A percentile compares a stretch with the other conserved stretches of the same genome.
These are phyloP conservation scores for Ennomos quercinarius DNA, from an alignment of 2,888 invertebrate genomes.

Conservation along the genomic window DNA sequence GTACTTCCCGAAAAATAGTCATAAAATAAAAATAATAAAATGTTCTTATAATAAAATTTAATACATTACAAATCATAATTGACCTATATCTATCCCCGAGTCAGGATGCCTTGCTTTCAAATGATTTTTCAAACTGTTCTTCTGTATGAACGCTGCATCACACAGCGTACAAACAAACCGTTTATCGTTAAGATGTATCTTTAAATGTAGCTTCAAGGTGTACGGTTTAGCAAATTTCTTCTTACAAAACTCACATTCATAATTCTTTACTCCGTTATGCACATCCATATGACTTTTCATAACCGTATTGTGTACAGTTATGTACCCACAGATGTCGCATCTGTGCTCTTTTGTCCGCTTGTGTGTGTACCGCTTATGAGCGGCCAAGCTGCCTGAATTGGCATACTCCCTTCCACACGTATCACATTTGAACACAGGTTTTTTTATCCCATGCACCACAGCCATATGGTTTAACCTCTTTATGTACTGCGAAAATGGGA, in stretches of 20 bases:
- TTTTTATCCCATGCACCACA: constrained; percentile 59
- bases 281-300: constrained; percentile 54
- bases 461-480: constrained; percentile 68
- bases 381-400: constrained; percentile 24
- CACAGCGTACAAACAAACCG: constrained; percentile 68
- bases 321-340: constrained; percentile 38
- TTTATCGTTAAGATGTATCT: constrained; percentile 73
- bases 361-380: constrained; percentile 55
- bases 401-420: constrained; percentile 61
- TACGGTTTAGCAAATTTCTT: constrained; percentile 73
- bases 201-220: constrained; percentile 70
- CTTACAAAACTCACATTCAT: constrained; percentile 69
- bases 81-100: constrained; percentile 32
- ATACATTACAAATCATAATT: constrained; percentile 5
- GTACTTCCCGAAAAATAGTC: too few relatives aligned
- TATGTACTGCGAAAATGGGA: constrained; percentile 65
- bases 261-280: constrained; percentile 65
- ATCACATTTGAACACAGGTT: constrained; percentile 64
- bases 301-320: constrained; percentile 21
- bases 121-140: constrained; percentile 73
- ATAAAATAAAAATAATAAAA: too few relatives aligned
- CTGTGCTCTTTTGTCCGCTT: constrained; percentile 63
- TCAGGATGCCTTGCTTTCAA: constrained; percentile 69
- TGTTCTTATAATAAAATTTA: too few relatives aligned
- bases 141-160: constrained; percentile 74